Evolutionary conservation across 2,113 vertebrate species (phyloP), one percentile per base, ranked within the genome.

Genomic region (Ifrita kowaldi): DNA sequence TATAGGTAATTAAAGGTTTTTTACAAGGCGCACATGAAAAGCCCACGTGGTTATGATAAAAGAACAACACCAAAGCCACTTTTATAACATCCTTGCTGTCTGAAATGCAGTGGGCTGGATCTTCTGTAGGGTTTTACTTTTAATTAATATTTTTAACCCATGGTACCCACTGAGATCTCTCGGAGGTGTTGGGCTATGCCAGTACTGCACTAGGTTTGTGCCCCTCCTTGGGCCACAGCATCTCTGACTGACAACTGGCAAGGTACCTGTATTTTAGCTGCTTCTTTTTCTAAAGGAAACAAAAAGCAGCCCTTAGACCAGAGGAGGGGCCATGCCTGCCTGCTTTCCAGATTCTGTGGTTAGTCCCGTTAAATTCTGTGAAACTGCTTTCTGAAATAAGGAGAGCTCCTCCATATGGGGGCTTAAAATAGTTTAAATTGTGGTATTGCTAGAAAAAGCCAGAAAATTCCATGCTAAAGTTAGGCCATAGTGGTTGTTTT

Each of bases 391-490:
- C 78, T 83, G 64, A 80, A 88, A 62, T 33, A 52, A 62, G 78
- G 83, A 94, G 57, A 82, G 46, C 57, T 86, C 41, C 28, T 92
- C 76, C 69, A 39, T 56, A 69, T 42, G 56, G 50, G 33, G 41
- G 23, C 90, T 95, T 94, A 91, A 94, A 94, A 93, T 87, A 90
- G 86, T 92, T 92, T 39, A 84, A 90, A 37, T 94, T 84, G 77
- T 77, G 90, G 90, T 71, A 78, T 78, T 73, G 80, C 80, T 75
- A 53, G 90, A 84, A 96, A 95, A 96, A 89, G 18, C 56, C 68
- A 91, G 92, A 92, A 90, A 93, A 82, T 93, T 79, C 88, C 74
- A 16, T 60, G 69, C 83, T 76, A 14, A 88, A 74, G 46, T 93
- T 88, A 87, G 80, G 32, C 60, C 10, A 1, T 16, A 39, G 73